Percentiles rank a stretch among this genome's conserved stretches.
Evolutionary conservation across 1,140 invertebrate genomes (phyloP).

Genomic region (Neodiprion lecontei): DNA sequence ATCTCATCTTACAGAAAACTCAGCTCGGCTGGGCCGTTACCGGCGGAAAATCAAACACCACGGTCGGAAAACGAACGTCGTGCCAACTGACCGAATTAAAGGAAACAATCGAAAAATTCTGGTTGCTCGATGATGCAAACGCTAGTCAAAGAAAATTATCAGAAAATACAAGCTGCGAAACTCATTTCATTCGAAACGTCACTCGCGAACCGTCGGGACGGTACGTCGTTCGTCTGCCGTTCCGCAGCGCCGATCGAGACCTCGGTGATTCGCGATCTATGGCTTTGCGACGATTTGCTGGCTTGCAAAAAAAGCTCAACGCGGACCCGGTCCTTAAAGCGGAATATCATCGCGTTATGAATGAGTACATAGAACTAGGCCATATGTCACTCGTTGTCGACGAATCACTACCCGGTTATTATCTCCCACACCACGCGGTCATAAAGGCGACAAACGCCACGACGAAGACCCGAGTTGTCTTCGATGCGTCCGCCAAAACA

Average conservation of each 20-base stretch:
- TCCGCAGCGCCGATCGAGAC: conserved; percentile 7
- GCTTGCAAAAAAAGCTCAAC: conserved; percentile 19
- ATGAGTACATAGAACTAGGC: conserved; percentile 35
- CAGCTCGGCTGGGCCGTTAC: neutral
- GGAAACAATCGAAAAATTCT: conserved; percentile 24
- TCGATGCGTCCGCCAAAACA: conserved; percentile 26
- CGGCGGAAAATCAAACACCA: conserved; percentile 8
- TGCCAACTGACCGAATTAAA: neutral
- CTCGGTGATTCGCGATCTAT: conserved; percentile 23
- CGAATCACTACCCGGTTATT: conserved; percentile 9
- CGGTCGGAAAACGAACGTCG: neutral
- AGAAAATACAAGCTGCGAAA: conserved; percentile 7
- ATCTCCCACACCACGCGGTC: conserved; percentile 31
- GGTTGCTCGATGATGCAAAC: conserved; percentile 21
- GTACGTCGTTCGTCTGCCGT: conserved; percentile 30
- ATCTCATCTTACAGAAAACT: neutral
- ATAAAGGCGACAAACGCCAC: conserved; percentile 28
- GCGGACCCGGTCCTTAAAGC: conserved; percentile 17
- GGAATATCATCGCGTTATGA: conserved; percentile 28
- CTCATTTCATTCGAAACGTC: conserved; percentile 5
- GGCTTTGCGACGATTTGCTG: conserved; percentile 22
- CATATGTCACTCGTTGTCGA: conserved; percentile 28
- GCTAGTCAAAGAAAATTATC: neutral
- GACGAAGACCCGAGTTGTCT: conserved; percentile 32
- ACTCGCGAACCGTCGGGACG: conserved; percentile 14